These are phyloP conservation scores for Neogale vison DNA, from an alignment of 2,113 vertebrate species.

Conservation along the genomic window DNA sequence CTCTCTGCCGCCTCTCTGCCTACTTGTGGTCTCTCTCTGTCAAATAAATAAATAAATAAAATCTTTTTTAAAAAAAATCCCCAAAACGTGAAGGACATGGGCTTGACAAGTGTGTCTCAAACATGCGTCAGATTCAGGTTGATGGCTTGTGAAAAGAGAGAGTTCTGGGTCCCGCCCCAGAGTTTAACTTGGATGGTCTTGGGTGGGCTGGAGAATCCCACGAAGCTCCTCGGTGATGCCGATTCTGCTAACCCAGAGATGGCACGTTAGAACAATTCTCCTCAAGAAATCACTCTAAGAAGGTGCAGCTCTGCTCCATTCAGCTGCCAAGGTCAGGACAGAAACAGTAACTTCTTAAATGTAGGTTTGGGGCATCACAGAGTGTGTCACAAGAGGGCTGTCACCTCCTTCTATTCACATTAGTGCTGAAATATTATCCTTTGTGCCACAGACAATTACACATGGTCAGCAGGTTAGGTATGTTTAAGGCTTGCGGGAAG, in stretches of 20 bases:
- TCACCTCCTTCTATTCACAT: neutral
- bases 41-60: too few relatives aligned
- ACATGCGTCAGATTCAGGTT: neutral
- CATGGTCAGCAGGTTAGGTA: neutral
- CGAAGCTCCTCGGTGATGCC: neutral
- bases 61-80: too few relatives aligned
- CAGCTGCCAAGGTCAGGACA: neutral
- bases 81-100: neutral
- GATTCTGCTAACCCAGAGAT: neutral
- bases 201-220: neutral
- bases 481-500: neutral
- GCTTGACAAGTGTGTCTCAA: neutral
- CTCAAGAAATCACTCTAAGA: neutral
- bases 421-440: neutral
- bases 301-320: neutral
- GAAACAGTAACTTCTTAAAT: neutral
- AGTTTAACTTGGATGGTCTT: neutral
- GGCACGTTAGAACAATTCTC: neutral
- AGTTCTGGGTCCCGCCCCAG: neutral
- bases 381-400: neutral
- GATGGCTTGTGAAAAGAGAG: neutral
- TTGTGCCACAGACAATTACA: neutral
- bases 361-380: neutral
- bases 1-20: too few relatives aligned
- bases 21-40: too few relatives aligned